phyloP scores from a whole-genome alignment of 2,797 vertebrate species.

The Arrhamphus sclerolepis region DNA sequence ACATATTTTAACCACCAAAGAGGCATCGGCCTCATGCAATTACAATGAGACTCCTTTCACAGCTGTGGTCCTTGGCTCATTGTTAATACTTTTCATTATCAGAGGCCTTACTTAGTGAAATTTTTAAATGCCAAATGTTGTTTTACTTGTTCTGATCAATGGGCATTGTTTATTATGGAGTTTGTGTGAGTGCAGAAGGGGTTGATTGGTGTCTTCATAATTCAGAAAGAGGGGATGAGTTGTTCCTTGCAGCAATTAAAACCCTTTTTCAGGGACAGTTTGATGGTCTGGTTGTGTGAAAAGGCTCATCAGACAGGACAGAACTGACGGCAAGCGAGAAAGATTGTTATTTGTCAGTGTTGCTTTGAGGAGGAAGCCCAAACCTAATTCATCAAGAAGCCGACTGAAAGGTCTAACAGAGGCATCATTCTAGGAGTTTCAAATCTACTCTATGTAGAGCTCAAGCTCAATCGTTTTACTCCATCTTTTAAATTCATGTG shows the following conservation, averaged over 20 bases:
- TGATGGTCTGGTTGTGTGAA: conserved; percentile 53
- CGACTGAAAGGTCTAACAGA: conserved; percentile 6
- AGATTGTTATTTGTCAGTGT: conserved; percentile 57
- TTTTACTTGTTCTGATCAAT: conserved; percentile 18
- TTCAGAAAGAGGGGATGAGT: conserved; percentile 47
- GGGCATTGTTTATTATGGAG: conserved; percentile 13
- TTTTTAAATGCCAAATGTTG: conserved; percentile 19
- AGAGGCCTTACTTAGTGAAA: conserved; percentile 13
- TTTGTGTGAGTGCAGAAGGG: conserved; percentile 2
- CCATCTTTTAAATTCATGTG: not conserved
- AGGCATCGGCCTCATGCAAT: conserved; percentile 42
- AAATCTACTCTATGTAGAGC: conserved; percentile 3
- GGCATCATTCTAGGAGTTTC: not conserved
- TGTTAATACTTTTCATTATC: conserved; percentile 48
- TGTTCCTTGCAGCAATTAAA: conserved; percentile 50
- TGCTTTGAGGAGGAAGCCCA: conserved; percentile 49
- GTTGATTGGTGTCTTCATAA: conserved; percentile 29
- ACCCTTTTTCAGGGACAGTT: conserved; percentile 52
- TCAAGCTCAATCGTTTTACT: conserved; percentile 2
- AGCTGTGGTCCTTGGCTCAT: conserved; percentile 53
- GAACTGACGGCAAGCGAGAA: conserved; percentile 42
- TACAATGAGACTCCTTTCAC: conserved; percentile 41
- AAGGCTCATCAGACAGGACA: conserved; percentile 50
- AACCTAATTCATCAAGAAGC: conserved; percentile 29
- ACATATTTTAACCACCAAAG: conserved; percentile 69